These are phyloP conservation scores for Pelvicachromis taeniatus DNA, from an alignment of 2,113 vertebrate species.

Conservation along the genomic window DNA sequence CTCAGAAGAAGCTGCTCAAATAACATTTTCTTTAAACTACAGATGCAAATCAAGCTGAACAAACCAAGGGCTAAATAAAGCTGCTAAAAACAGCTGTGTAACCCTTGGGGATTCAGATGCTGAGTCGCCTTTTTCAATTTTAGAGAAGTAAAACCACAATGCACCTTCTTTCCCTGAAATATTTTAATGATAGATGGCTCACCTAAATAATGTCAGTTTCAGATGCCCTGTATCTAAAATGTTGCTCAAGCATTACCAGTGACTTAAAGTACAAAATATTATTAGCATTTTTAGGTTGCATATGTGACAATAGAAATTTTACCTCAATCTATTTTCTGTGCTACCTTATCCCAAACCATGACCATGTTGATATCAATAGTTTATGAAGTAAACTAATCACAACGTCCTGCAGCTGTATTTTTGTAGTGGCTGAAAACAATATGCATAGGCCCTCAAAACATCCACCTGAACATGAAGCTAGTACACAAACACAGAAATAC, in stretches of 20 bases:
- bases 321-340: background rate
- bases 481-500: background rate
- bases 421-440: background rate
- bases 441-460: background rate
- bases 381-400: background rate
- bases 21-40: background rate
- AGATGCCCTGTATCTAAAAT: background rate
- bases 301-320: background rate
- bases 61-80: background rate
- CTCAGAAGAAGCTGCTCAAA: background rate
- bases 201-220: background rate
- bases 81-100: background rate
- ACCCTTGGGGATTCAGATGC: background rate
- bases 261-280: background rate
- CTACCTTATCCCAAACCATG: background rate
- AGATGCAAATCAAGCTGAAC: background rate
- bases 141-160: background rate
- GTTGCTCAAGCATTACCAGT: background rate
- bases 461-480: background rate
- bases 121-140: background rate
- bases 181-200: background rate
- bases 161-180: background rate
- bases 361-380: background rate
- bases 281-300: background rate
- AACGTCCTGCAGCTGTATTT: background rate